Evolutionary conservation across 35 echinoderm and acorn worm genomes (phyloP).

Genomic region (Strongylocentrotus purpuratus): DNA sequence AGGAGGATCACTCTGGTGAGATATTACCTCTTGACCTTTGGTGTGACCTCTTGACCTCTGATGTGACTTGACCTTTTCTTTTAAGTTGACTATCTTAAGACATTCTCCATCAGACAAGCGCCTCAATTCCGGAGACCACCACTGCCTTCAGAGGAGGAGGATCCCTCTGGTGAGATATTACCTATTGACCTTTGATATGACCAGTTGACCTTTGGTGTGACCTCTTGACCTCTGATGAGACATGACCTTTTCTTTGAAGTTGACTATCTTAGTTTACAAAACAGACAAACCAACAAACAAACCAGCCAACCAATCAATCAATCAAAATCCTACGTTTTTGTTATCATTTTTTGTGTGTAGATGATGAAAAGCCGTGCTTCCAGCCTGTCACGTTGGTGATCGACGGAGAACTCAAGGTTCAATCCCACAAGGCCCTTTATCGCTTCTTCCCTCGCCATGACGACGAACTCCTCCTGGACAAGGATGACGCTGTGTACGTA

Average conservation of each 20-base stretch:
- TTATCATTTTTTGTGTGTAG: background rate
- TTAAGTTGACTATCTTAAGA: background rate
- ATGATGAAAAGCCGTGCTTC: slow-evolving; percentile 74
- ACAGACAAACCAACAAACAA: too few relatives aligned
- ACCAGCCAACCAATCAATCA: too few relatives aligned
- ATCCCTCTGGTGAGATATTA: slow-evolving; percentile 19
- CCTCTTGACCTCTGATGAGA: too few relatives aligned
- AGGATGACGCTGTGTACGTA: slow-evolving; percentile 87
- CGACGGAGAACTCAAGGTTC: slow-evolving; percentile 86
- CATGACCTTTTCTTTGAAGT: too few relatives aligned
- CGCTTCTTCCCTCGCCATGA: slow-evolving; percentile 92
- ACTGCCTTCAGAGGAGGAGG: slow-evolving; percentile 12
- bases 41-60: too few relatives aligned
- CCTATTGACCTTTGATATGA: too few relatives aligned
- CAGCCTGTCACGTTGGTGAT: slow-evolving; percentile 89
- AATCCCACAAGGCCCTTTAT: slow-evolving; percentile 84
- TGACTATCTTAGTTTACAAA: too few relatives aligned
- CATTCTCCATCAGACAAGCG: background rate
- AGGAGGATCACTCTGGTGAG: slow-evolving; percentile 20
- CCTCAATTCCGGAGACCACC: background rate
- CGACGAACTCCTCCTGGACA: slow-evolving; percentile 83
- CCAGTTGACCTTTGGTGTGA: too few relatives aligned
- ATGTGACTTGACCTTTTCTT: too few relatives aligned
- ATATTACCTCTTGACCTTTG: background rate
- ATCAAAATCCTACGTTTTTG: too few relatives aligned